Evolutionary conservation across 2,888 invertebrate genomes (phyloP).

Genomic region (Chorisops tibialis): DNA sequence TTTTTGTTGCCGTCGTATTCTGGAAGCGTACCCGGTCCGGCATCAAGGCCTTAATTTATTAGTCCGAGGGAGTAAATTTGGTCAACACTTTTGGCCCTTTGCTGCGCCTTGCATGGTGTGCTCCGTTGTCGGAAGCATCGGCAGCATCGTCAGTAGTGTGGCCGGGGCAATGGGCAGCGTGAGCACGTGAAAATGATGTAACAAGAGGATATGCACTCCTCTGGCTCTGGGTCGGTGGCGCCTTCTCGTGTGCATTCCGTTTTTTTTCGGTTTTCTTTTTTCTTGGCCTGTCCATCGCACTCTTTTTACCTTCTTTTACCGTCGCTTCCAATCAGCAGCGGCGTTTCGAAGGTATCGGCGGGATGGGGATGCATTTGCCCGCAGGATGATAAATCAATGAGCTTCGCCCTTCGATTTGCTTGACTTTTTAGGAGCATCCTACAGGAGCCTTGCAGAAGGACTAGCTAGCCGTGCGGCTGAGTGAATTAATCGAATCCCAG

Average conservation of each 20-base stretch:
- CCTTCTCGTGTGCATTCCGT: neutral
- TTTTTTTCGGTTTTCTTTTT: neutral
- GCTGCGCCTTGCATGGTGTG: neutral
- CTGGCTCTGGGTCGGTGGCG: no score
- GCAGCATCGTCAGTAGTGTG: neutral
- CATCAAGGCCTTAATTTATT: slow-evolving; percentile 19
- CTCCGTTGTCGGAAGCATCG: neutral
- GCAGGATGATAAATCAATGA: no score
- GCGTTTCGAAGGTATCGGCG: no score
- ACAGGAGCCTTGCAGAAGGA: no score
- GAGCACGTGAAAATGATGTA: slow-evolving; percentile 19
- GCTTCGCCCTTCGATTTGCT: no score
- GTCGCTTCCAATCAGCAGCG: no score
- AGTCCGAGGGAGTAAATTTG: slow-evolving; percentile 20
- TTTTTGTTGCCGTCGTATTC: neutral
- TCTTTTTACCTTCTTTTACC: no score
- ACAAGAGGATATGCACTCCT: slow-evolving; percentile 11
- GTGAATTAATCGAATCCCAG: no score
- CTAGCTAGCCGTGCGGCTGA: no score
- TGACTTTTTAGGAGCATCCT: no score
- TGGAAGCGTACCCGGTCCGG: neutral
- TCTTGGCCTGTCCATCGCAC: no score
- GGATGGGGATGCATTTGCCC: no score
- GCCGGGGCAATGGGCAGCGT: neutral
- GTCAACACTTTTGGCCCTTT: slow-evolving; percentile 18